A percentile compares a stretch with the other conserved stretches of the same genome.
Conservation (phyloP, 2,113 vertebrate genomes). For the Catharus fuscescens region DNA sequence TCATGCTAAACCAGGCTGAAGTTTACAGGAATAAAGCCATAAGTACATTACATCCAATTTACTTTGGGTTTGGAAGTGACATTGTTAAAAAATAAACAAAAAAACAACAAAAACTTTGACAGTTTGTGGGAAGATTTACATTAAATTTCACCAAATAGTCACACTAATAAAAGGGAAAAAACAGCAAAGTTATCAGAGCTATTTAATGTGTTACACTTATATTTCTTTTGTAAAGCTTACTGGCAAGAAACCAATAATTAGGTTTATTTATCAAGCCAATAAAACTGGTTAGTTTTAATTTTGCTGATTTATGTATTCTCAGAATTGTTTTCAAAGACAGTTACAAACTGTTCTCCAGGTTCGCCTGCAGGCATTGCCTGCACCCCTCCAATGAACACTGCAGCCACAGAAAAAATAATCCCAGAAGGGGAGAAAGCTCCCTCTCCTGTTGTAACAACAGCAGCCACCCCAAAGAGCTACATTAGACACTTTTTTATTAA, state of each 20-base stretch:
- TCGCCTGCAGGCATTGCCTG: neutral
- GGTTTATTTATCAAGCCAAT: neutral
- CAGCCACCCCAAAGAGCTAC: neutral
- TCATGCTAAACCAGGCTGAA: neutral
- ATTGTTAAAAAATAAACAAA: neutral
- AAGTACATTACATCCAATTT: neutral
- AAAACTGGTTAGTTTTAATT: neutral
- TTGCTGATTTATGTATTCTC: neutral
- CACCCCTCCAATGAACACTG: neutral
- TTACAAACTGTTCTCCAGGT: neutral
- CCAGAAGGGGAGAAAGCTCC: neutral
- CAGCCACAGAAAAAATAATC: neutral
- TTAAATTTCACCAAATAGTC: neutral
- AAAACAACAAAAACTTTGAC: neutral
- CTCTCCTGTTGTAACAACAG: neutral
- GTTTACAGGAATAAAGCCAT: neutral
- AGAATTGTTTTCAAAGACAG: neutral
- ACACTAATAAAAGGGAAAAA: neutral
- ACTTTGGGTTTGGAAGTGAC: neutral
- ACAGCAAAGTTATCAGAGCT: neutral
- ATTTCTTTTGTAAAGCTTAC: neutral
- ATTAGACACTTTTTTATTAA: slow-evolving; percentile 31
- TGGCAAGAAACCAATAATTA: neutral
- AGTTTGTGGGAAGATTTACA: neutral
- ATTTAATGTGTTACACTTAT: neutral